Percentiles rank a stretch among this genome's conserved stretches.
phyloP scores from a whole-genome alignment of 2,113 vertebrate genomes.

The Talpa occidentalis region DNA sequence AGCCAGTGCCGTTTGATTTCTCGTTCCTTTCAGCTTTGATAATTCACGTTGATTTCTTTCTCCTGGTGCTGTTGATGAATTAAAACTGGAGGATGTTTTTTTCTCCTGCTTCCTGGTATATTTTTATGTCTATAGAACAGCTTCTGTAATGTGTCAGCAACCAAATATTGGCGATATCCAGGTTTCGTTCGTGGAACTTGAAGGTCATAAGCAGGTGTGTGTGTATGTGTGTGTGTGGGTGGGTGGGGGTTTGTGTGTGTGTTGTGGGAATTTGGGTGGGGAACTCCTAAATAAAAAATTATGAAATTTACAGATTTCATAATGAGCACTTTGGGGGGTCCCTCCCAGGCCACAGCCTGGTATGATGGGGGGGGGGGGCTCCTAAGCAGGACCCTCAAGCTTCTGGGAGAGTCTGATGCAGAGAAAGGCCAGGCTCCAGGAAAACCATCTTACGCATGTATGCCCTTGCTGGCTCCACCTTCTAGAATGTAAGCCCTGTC shows the following conservation, averaged over 20 bases:
- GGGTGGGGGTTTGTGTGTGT: not conserved
- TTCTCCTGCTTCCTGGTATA: not conserved
- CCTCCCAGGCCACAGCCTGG: rapidly evolving
- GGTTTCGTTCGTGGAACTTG: not conserved
- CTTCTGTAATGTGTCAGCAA: not conserved
- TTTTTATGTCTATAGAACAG: not conserved
- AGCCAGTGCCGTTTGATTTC: not conserved
- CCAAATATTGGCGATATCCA: not conserved
- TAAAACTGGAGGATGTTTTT: not conserved
- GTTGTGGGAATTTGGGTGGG: not conserved
- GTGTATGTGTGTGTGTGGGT: too few relatives aligned
- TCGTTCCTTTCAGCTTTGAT: not conserved
- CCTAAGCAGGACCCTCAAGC: not conserved
- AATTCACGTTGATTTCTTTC: not conserved
- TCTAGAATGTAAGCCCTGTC: not conserved
- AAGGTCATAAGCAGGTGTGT: not conserved
- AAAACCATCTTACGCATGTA: not conserved
- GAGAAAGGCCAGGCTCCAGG: not conserved
- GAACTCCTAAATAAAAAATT: too few relatives aligned
- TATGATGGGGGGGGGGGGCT: rapidly evolving
- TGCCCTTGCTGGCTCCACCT: not conserved
- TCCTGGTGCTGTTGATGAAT: not conserved
- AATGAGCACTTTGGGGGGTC: too few relatives aligned
- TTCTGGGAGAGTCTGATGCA: not conserved
- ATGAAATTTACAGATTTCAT: not conserved